A percentile compares a stretch with the other conserved stretches of the same genome.
These are phyloP conservation scores for Sipha flava DNA, from an alignment of 1,140 invertebrate genomes.

Conservation along the genomic window DNA sequence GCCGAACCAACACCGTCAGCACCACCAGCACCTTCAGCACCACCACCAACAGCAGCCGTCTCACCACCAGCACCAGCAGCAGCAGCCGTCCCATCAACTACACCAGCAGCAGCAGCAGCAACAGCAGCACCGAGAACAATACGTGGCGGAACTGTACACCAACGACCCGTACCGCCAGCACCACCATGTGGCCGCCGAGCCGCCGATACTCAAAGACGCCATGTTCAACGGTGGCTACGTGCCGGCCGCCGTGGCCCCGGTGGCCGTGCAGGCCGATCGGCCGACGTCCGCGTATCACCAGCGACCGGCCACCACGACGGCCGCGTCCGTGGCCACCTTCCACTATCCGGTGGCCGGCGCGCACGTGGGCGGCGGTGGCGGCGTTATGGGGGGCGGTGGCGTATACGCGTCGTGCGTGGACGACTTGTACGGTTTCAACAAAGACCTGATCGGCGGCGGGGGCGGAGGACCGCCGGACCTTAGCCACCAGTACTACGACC, in stretches of 20 bases:
- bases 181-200: not conserved
- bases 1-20: constrained; percentile 40
- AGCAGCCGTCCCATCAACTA: not conserved
- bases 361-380: not conserved
- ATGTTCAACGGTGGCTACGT: not conserved
- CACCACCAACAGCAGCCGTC: not conserved
- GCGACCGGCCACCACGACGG: not conserved
- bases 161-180: not conserved
- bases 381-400: not conserved
- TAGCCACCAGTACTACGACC: constrained; percentile 18
- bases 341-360: not conserved
- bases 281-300: not conserved
- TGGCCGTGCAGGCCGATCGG: no score
- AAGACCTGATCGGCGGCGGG: not conserved
- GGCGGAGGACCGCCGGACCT: not conserved
- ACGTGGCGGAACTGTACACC: not conserved
- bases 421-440: not conserved
- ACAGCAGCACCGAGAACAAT: not conserved
- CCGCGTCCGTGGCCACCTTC: not conserved
- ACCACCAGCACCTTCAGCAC: not conserved
- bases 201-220: not conserved
- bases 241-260: not conserved
- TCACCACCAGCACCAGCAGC: not conserved
- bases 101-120: constrained; percentile 8
- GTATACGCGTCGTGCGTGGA: not conserved